Base-by-base conservation (phyloP, 2,888 invertebrate species). In the Stictocephala bisonia region DNA sequence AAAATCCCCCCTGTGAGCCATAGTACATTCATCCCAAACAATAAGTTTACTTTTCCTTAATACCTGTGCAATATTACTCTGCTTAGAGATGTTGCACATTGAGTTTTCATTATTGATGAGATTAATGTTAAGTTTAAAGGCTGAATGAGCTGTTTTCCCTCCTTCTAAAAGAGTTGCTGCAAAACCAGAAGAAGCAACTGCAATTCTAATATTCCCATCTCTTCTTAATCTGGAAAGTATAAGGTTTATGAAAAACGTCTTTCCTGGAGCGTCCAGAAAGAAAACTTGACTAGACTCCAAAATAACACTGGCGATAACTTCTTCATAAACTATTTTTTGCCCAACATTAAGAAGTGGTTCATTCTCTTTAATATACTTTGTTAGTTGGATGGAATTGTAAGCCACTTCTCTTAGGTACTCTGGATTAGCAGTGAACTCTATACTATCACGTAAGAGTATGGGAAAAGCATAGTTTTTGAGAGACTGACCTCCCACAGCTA, bases 11-110 rank as follows among this genome's bases (percentile, higher is more conserved):
- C 22, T 29, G 64, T 79, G 58, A 27, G 58, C 15, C 58, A 58
- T 58, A 13, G 29, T 58, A 27, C 24, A 26, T 22, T 53, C 53
- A 53, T 53, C 11, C 53, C 53, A 53, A 6, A 53, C 6, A 7
- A 53, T 53, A 6, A 58, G 7, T 58, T 77, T 13, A 75, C 74
- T 56, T 22, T 76, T 15, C n/a, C 7, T 2, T 2, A 58, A 13
- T 3, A 26, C 24, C n/a, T 58, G 24, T 26, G 58, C 27, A 7
- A 26, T 58, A 26, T 31, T 22, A 31, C 60, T 35, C 20, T 60
- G 20, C 35, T 60, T 60, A 15, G 31, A 31, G 4, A 60, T 60
- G 31, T 31, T 31, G n/a, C 9, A 60, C 31, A 31, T 3, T 31
- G 31, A 4, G 4, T n/a, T 20, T 2, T n/a, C 3, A 24, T 53